Conservation (phyloP, 2,113 vertebrate genomes). For the Saguinus midas region DNA sequence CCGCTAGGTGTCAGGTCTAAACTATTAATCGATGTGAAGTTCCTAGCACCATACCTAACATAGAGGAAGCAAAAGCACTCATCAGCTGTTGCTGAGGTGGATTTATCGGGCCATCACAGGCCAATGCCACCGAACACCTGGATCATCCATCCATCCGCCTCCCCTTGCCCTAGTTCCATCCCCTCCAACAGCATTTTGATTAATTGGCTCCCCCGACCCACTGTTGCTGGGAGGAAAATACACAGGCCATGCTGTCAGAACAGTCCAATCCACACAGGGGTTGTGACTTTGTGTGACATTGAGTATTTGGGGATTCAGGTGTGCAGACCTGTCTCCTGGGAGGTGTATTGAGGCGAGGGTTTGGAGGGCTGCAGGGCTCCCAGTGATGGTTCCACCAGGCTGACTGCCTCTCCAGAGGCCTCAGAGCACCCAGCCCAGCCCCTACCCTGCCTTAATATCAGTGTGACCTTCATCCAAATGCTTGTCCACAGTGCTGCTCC, state of each 20-base stretch:
- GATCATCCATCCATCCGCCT: fast-evolving
- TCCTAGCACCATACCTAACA: fast-evolving
- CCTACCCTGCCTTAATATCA: fast-evolving
- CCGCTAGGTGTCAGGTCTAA: not conserved
- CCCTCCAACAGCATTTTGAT: not conserved
- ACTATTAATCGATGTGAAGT: fast-evolving
- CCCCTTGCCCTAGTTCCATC: not conserved
- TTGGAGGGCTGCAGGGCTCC: not conserved
- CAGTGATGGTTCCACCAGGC: not conserved
- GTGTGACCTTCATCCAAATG: too few relatives aligned
- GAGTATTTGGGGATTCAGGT: fast-evolving
- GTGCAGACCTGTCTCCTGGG: not conserved
- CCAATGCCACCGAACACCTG: fast-evolving
- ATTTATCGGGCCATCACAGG: not conserved
- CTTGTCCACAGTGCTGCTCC: fast-evolving
- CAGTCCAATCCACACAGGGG: fast-evolving
- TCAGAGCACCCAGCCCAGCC: not conserved
- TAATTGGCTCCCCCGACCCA: not conserved
- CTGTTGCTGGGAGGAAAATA: not conserved
- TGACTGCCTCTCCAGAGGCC: not conserved
- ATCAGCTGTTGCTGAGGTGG: fast-evolving
- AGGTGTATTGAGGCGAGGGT: fast-evolving
- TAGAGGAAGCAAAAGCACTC: fast-evolving
- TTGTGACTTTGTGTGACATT: fast-evolving
- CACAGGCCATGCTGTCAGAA: not conserved